phyloP scores from a whole-genome alignment of 2,113 vertebrate species.

The Ornithorhynchus anatinus region DNA sequence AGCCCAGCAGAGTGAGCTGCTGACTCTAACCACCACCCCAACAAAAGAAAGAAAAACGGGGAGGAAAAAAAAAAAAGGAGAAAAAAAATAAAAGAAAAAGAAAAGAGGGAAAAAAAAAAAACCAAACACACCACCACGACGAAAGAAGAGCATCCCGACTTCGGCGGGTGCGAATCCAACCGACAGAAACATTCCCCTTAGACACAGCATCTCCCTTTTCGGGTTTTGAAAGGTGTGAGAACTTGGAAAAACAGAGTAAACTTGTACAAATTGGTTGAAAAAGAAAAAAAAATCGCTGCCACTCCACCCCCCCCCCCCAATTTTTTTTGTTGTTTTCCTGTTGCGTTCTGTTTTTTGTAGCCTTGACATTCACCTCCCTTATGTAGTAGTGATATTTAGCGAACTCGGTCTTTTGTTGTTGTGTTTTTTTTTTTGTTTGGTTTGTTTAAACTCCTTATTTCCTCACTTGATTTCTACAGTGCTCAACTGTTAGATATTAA shows the following conservation, averaged over 20 bases:
- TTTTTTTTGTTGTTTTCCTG: slow-evolving; percentile 25
- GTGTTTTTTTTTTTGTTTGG: too few relatives aligned
- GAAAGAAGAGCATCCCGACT: background rate
- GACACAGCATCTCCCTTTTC: slow-evolving; percentile 80
- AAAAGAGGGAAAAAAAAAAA: too few relatives aligned
- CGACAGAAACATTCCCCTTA: slow-evolving; percentile 79
- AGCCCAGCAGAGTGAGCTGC: slow-evolving; percentile 88
- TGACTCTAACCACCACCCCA: too few relatives aligned
- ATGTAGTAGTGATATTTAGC: slow-evolving; percentile 68
- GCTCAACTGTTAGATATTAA: slow-evolving; percentile 74
- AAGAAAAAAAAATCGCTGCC: slow-evolving; percentile 61
- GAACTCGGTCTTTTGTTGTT: slow-evolving; percentile 63
- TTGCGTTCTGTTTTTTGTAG: slow-evolving; percentile 65
- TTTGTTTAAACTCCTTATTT: slow-evolving; percentile 57
- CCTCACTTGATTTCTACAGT: slow-evolving; percentile 69
- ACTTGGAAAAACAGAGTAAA: slow-evolving; percentile 81
- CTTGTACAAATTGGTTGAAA: slow-evolving; percentile 74
- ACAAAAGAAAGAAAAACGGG: too few relatives aligned
- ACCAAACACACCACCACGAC: too few relatives aligned
- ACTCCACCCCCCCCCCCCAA: too few relatives aligned
- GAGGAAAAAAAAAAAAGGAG: too few relatives aligned
- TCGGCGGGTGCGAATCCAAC: background rate
- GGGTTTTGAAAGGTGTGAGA: slow-evolving; percentile 75
- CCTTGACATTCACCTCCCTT: slow-evolving; percentile 67
- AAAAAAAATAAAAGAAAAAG: too few relatives aligned